Evolutionary conservation across 92 coral and sea anemone species (phyloP), one percentile per base, ranked within the genome.

Genomic region (Porites cylindrica): DNA sequence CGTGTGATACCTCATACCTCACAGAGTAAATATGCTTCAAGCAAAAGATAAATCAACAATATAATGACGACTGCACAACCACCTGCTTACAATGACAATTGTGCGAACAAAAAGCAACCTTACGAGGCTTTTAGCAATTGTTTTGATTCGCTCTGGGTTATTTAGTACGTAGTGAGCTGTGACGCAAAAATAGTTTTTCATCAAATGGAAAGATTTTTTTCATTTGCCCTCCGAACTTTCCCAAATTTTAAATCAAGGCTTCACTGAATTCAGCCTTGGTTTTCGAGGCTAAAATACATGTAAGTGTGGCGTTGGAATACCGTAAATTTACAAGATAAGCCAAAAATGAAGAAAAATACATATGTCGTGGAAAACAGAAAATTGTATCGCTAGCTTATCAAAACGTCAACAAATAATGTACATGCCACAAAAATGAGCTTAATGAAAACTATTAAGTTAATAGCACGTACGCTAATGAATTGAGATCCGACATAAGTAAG

Each of bases 51-150:
- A n/a, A 69, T 17, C 61, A 56, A 56, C 16, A 0, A 38, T 38
- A 38, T 0, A 38, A 38, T 38, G 47, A 4, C 47, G 47, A 38
- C 47, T 38, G 47, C 47, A 54, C 14, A 1, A 20, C 84, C 75
- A 64, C 84, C 84, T 65, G 74, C 74, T 21, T 73, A 12, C 73
- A 51, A 60, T 66, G 63, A 79, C 83, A 50, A 79, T 79, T 20
- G 67, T 65, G 19, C 58, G 19, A 67, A 10, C 83, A n/a, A 79
- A 52, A 61, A 16, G 61, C 32, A 74, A 74, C 51, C 76, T 38
- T 73, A 62, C 66, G 47, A 6, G 21, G 75, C 64, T 53, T 79
- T 51, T 14, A 51, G 10, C 83, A 66, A 66, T 51, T 51, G 84
- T 79, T 52, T 23, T 16, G 84, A 66, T 66, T 29, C 63, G 12